phyloP scores from a whole-genome alignment of 2,113 vertebrate genomes.

The Pithys albifrons region DNA sequence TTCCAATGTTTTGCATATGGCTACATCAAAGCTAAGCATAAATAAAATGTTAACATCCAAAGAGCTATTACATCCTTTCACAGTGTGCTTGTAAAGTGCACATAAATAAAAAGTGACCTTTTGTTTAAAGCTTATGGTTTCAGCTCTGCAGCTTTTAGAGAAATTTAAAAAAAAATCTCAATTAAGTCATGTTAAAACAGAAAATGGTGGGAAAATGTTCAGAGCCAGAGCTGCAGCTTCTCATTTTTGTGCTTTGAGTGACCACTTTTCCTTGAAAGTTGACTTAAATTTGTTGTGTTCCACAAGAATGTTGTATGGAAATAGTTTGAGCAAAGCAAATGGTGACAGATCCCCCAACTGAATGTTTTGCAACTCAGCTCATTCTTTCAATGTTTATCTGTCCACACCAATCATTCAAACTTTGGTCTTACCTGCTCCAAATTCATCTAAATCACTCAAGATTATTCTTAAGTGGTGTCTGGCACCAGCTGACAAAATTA shows the following conservation, averaged over 20 bases:
- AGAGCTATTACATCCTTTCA: background rate
- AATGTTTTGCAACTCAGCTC: background rate
- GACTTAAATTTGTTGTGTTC: background rate
- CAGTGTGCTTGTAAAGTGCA: background rate
- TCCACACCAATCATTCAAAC: background rate
- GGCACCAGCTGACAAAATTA: background rate
- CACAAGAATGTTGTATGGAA: background rate
- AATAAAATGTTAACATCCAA: slow-evolving; percentile 6
- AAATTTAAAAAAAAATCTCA: background rate
- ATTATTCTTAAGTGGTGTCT: background rate
- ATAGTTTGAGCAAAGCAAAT: background rate
- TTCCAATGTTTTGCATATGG: slow-evolving; percentile 22
- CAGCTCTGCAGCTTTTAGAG: background rate
- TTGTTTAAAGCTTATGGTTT: background rate
- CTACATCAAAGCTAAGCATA: background rate
- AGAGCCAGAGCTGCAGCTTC: background rate
- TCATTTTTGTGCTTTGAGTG: background rate
- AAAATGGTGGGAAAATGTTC: background rate
- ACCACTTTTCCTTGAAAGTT: background rate
- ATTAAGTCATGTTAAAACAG: background rate
- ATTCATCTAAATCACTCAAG: background rate
- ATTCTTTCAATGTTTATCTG: background rate
- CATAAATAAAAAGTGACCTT: background rate
- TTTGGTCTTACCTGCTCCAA: background rate
- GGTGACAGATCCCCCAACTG: background rate